These are phyloP conservation scores for Zaprionus tsacasi DNA, from an alignment of 1,140 invertebrate species.

Conservation along the genomic window DNA sequence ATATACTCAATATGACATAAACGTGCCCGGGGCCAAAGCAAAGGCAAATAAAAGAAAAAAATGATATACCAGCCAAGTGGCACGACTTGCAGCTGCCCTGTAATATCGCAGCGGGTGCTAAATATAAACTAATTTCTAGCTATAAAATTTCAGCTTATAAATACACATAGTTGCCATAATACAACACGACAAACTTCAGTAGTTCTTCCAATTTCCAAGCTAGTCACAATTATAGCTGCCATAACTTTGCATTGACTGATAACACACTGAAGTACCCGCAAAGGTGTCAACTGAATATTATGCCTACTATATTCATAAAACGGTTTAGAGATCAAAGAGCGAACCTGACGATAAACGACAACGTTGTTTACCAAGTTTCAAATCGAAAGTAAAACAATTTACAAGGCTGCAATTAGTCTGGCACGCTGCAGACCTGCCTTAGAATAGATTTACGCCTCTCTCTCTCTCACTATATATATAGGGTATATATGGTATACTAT, in stretches of 20 bases:
- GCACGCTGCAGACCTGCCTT: slow-evolving; percentile 2
- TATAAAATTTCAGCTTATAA: too few species aligned
- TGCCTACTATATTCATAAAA: slow-evolving; percentile 6
- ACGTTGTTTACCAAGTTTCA: not conserved
- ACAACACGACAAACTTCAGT: not conserved
- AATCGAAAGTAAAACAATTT: slow-evolving; percentile 3
- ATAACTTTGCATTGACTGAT: not conserved
- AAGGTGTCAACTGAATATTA: not conserved
- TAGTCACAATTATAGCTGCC: not conserved
- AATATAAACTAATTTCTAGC: too few species aligned
- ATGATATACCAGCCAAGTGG: not conserved
- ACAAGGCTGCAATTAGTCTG: slow-evolving; percentile 6
- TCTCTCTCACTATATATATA: not conserved
- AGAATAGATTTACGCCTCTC: not conserved
- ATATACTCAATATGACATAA: slow-evolving; percentile 27
- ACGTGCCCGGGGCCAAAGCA: slow-evolving; percentile 20
- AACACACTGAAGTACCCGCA: not conserved
- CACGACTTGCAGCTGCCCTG: slow-evolving; percentile 11
- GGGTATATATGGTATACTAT: slow-evolving; percentile 15
- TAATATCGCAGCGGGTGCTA: not conserved
- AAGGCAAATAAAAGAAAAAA: slow-evolving; percentile 27
- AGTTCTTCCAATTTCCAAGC: not conserved
- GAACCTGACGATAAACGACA: not conserved
- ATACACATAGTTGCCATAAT: too few species aligned
- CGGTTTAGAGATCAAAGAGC: slow-evolving; percentile 2